Evolutionary conservation across 2,797 vertebrate genomes (phyloP).

Genomic region (Distichodus sexfasciatus): DNA sequence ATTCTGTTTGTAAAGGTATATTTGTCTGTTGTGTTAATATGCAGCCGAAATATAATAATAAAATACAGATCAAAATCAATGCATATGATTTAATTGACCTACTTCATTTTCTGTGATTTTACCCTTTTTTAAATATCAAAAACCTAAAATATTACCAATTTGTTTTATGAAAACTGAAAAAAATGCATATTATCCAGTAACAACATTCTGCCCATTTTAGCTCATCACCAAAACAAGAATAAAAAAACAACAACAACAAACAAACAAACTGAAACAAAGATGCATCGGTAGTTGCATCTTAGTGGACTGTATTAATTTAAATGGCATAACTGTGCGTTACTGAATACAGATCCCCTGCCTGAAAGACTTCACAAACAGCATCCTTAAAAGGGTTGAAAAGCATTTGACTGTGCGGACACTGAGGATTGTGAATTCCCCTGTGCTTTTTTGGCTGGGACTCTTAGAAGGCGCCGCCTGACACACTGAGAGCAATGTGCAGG

Average conservation of each 20-base stretch:
- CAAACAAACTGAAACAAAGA: not conserved
- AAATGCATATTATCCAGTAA: not conserved
- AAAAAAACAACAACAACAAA: slow-evolving; percentile 1
- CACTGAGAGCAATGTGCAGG: slow-evolving; percentile 63
- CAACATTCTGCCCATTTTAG: not conserved
- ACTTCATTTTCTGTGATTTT: not conserved
- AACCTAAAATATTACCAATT: not conserved
- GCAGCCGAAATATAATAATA: not conserved
- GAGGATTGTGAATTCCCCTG: slow-evolving; percentile 46
- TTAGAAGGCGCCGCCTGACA: slow-evolving; percentile 53
- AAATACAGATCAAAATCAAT: not conserved
- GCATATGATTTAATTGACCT: slow-evolving; percentile 7
- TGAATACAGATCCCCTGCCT: slow-evolving; percentile 42
- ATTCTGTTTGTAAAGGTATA: slow-evolving; percentile 22
- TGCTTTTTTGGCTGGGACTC: slow-evolving; percentile 47
- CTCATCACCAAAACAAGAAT: not conserved
- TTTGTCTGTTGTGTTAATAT: not conserved
- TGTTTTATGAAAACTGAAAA: not conserved
- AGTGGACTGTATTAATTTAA: not conserved
- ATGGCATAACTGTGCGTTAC: slow-evolving; percentile 18
- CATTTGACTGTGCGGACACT: slow-evolving; percentile 50
- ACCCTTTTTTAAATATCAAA: not conserved
- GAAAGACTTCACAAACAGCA: slow-evolving; percentile 47
- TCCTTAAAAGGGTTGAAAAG: slow-evolving; percentile 51
- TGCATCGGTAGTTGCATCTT: slow-evolving; percentile 4